These are phyloP conservation scores for Pluvianellus socialis DNA, from an alignment of 2,113 vertebrate species.

Conservation along the genomic window DNA sequence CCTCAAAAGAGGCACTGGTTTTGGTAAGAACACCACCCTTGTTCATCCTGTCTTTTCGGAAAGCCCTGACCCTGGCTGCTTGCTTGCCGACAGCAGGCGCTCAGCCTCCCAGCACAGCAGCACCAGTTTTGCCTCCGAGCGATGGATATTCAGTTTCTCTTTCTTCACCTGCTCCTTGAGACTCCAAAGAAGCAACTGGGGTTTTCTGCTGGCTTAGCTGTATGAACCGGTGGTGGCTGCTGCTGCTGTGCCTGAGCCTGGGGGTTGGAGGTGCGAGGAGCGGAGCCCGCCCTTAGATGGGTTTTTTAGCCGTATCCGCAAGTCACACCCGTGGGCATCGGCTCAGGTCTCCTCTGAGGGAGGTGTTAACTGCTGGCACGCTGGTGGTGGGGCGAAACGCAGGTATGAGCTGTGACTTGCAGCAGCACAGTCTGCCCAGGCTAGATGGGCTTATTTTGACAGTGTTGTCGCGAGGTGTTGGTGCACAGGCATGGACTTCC, in stretches of 20 bases:
- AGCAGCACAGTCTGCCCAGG: background rate
- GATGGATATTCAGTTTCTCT: background rate
- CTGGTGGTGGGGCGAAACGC: accelerated
- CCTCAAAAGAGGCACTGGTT: background rate
- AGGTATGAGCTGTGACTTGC: background rate
- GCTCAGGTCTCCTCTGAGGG: background rate
- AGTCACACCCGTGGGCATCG: background rate
- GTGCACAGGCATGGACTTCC: background rate
- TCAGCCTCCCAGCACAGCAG: background rate
- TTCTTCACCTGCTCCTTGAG: background rate
- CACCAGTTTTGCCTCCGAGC: background rate
- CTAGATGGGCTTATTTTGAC: background rate
- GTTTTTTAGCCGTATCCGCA: background rate
- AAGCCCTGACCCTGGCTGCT: background rate
- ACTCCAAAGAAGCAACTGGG: accelerated
- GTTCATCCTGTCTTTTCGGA: background rate
- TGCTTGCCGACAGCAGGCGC: background rate
- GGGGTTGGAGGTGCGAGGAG: background rate
- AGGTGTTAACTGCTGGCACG: background rate
- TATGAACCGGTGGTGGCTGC: background rate
- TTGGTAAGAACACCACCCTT: background rate
- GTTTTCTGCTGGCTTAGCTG: background rate
- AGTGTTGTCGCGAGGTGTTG: accelerated
- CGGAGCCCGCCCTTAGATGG: background rate
- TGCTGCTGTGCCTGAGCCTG: background rate